Evolutionary conservation across 2,888 invertebrate species (phyloP).

Genomic region (Girardia tigrina): DNA sequence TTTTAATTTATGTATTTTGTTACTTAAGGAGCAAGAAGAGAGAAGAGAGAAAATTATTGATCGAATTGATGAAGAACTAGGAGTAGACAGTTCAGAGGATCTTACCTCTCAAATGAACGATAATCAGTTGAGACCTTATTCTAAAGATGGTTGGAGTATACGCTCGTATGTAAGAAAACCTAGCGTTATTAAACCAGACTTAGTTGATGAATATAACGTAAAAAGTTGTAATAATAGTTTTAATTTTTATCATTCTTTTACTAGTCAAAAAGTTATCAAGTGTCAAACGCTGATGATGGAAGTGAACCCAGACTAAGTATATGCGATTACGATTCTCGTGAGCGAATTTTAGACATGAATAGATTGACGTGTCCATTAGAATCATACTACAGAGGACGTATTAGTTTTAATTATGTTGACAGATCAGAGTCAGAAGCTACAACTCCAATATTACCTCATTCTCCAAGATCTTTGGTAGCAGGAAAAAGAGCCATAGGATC

Average conservation of each 20-base stretch:
- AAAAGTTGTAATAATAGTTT: neutral
- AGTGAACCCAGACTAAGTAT: neutral
- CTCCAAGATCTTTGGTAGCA: neutral
- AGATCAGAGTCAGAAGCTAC: neutral
- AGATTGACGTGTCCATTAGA: slow-evolving; percentile 12
- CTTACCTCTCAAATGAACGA: neutral
- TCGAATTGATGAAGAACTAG: slow-evolving; percentile 5
- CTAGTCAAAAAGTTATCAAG: neutral
- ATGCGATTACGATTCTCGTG: neutral
- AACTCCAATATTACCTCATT: neutral
- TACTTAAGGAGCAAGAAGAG: neutral
- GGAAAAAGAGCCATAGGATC: neutral
- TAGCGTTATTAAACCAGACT: neutral
- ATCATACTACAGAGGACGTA: neutral
- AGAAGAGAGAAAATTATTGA: slow-evolving; percentile 19
- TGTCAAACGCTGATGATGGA: neutral
- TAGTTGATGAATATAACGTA: neutral
- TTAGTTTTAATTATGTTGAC: neutral
- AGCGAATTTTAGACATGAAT: neutral
- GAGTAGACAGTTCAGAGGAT: neutral
- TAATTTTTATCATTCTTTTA: neutral
- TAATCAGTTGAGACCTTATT: neutral
- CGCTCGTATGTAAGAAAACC: neutral
- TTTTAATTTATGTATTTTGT: neutral
- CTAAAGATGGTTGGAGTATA: slow-evolving; percentile 7